phyloP scores from a whole-genome alignment of 2,113 vertebrate species.

The Rhea pennata region DNA sequence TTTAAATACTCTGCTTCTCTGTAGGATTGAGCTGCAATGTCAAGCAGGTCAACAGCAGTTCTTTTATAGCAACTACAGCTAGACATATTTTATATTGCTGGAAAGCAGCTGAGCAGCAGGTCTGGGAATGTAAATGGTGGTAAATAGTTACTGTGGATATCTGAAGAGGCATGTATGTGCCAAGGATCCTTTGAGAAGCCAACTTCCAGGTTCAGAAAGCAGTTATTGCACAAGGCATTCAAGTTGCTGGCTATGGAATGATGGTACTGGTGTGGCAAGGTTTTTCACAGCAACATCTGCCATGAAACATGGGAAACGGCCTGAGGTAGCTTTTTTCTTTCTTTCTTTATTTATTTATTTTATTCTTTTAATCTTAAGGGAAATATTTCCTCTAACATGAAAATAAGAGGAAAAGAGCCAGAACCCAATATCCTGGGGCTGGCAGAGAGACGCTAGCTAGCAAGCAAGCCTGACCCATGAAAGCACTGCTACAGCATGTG shows the following conservation, averaged over 20 bases:
- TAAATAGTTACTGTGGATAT: fast-evolving
- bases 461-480: background rate
- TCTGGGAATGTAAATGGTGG: background rate
- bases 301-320: background rate
- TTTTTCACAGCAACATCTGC: background rate
- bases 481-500: background rate
- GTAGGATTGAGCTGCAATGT: fast-evolving
- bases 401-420: background rate
- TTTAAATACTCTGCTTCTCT: background rate
- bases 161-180: background rate
- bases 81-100: fast-evolving
- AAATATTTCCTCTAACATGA: background rate
- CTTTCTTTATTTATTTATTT: no score
- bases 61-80: fast-evolving
- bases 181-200: fast-evolving
- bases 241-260: background rate
- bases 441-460: background rate
- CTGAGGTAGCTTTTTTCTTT: background rate
- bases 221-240: fast-evolving
- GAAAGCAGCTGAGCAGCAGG: background rate
- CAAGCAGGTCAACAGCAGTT: background rate
- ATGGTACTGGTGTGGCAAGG: background rate
- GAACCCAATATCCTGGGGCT: background rate
- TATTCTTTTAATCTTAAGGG: background rate
- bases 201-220: background rate